Conservation (phyloP, 2,888 invertebrate species). For the Apamea epomidion region DNA sequence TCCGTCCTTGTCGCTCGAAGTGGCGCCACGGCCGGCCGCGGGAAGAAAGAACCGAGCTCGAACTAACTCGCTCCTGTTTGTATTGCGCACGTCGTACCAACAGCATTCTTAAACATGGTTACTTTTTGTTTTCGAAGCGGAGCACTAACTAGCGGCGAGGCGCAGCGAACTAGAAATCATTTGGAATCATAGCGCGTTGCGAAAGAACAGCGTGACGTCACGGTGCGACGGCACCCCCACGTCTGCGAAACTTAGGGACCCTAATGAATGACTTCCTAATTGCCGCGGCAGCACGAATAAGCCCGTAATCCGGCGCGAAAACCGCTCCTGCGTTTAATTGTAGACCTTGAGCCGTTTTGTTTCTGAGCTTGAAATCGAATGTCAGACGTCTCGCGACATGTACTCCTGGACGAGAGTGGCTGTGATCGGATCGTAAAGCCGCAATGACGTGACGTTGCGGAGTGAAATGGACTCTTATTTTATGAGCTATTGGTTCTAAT, state of each 20-base stretch:
- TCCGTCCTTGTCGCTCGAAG: slow-evolving; percentile 85
- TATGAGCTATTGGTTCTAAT: slow-evolving; percentile 68
- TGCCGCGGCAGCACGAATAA: slow-evolving; percentile 89
- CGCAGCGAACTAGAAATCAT: slow-evolving; percentile 75
- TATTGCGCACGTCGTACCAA: slow-evolving; percentile 76
- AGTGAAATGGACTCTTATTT: slow-evolving; percentile 78
- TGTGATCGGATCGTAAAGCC: slow-evolving; percentile 75
- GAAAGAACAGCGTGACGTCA: slow-evolving; percentile 84
- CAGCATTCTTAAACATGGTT: slow-evolving; percentile 84
- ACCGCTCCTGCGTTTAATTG: slow-evolving; percentile 82
- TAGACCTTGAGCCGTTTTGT: slow-evolving; percentile 85
- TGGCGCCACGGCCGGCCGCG: slow-evolving; percentile 84
- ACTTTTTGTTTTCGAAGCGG: slow-evolving; percentile 81
- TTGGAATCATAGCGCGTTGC: slow-evolving; percentile 75
- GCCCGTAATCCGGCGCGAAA: slow-evolving; percentile 87
- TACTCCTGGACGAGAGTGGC: slow-evolving; percentile 81
- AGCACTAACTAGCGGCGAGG: slow-evolving; percentile 68
- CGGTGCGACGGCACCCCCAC: slow-evolving; percentile 87
- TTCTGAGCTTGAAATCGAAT: slow-evolving; percentile 87
- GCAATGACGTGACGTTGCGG: slow-evolving; percentile 68
- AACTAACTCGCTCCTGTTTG: slow-evolving; percentile 85
- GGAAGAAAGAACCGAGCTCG: slow-evolving; percentile 75
- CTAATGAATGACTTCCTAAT: slow-evolving; percentile 91
- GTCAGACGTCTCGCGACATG: slow-evolving; percentile 81
- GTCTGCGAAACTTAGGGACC: slow-evolving; percentile 90